Conservation (phyloP, 92 coral and sea anemone genomes). For the Umimayanthus chanpuru region DNA sequence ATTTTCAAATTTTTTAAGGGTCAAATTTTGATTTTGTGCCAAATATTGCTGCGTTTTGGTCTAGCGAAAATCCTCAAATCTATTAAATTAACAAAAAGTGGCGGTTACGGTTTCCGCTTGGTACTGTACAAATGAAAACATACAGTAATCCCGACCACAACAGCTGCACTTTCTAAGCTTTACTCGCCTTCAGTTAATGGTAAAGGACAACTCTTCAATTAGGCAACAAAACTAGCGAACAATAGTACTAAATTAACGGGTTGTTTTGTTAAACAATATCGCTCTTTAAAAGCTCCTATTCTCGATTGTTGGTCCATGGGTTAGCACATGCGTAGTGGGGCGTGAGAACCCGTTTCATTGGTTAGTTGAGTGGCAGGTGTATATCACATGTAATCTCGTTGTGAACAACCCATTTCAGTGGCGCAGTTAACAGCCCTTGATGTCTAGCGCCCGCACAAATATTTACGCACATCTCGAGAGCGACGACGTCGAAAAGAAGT, state of each 20-base stretch:
- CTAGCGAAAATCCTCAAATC: background rate
- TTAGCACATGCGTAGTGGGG: slow-evolving; percentile 73
- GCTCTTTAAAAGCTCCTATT: slow-evolving; percentile 77
- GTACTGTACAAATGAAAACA: slow-evolving; percentile 13
- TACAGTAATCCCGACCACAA: background rate
- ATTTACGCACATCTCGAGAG: slow-evolving; percentile 67
- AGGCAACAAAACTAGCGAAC: slow-evolving; percentile 81
- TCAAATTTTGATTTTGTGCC: slow-evolving; percentile 11
- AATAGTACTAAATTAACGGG: slow-evolving; percentile 86
- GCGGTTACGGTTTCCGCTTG: background rate
- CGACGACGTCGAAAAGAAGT: slow-evolving; percentile 43
- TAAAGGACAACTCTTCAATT: slow-evolving; percentile 87
- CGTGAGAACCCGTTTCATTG: slow-evolving; percentile 74
- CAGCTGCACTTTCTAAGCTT: slow-evolving; percentile 32
- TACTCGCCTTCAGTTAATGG: slow-evolving; percentile 27
- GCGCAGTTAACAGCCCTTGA: slow-evolving; percentile 73
- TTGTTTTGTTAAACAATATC: slow-evolving; percentile 87
- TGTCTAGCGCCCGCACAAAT: slow-evolving; percentile 74
- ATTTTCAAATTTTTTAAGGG: slow-evolving; percentile 1
- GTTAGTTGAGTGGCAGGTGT: slow-evolving; percentile 87
- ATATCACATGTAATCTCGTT: slow-evolving; percentile 74
- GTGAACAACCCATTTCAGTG: slow-evolving; percentile 71
- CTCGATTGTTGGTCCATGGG: slow-evolving; percentile 52
- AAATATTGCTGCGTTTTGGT: background rate
- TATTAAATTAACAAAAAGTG: background rate